Percentiles rank a stretch among this genome's conserved stretches.
Evolutionary conservation across 2,113 vertebrate genomes (phyloP).

Genomic region (Ibidorhyncha struthersii): DNA sequence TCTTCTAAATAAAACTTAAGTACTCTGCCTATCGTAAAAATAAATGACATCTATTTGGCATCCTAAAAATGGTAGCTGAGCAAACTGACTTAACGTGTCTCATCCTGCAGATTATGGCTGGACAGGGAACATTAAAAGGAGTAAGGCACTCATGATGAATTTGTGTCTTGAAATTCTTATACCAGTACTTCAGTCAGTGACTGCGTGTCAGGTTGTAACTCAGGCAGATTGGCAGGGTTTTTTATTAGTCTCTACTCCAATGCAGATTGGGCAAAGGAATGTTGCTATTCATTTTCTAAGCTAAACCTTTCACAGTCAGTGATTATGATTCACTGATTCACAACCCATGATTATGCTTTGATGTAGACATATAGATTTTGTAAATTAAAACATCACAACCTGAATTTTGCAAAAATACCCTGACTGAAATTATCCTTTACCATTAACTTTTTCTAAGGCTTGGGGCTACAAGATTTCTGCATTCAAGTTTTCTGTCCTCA

Average conservation of each 20-base stretch:
- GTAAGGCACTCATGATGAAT: background rate
- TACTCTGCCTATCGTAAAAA: background rate
- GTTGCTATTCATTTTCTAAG: background rate
- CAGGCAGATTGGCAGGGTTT: background rate
- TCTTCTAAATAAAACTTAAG: background rate
- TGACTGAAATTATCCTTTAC: background rate
- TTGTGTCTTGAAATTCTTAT: background rate
- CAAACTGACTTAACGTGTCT: background rate
- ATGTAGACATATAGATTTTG: background rate
- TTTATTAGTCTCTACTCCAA: background rate
- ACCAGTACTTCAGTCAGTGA: background rate
- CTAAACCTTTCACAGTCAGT: background rate
- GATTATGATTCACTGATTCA: background rate
- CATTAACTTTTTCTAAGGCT: background rate
- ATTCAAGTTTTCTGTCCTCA: background rate
- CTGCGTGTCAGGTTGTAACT: background rate
- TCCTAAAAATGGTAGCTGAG: background rate
- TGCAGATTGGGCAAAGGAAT: background rate
- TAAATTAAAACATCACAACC: background rate
- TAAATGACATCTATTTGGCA: background rate
- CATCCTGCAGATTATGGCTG: background rate
- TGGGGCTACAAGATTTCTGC: background rate
- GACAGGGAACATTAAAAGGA: background rate
- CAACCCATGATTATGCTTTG: background rate
- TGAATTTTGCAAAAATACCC: background rate